Percentiles rank a stretch among this genome's conserved stretches.
phyloP scores from a whole-genome alignment of 2,113 vertebrate species.

The Xenopus borealis region DNA sequence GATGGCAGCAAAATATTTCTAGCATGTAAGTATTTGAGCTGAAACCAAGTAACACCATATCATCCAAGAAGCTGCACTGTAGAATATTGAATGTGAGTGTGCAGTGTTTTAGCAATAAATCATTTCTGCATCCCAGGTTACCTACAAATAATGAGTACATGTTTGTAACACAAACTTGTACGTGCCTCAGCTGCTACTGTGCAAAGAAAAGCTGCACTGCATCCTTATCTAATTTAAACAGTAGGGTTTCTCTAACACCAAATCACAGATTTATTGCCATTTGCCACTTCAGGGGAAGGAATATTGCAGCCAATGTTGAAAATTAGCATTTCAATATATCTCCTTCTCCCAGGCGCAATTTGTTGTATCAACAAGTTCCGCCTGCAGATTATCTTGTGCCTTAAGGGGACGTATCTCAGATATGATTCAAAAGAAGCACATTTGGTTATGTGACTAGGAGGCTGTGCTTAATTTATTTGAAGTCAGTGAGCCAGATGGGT shows the following conservation, averaged over 20 bases:
- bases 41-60: slow-evolving; percentile 33
- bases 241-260: slow-evolving; percentile 16
- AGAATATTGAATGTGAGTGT: slow-evolving; percentile 21
- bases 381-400: slow-evolving; percentile 41
- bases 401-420: slow-evolving; percentile 37
- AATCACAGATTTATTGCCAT: slow-evolving; percentile 36
- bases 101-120: slow-evolving; percentile 36
- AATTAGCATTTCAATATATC: slow-evolving; percentile 44
- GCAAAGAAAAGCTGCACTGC: background rate
- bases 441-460: slow-evolving; percentile 36
- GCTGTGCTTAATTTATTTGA: slow-evolving; percentile 44
- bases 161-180: slow-evolving; percentile 27
- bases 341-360: slow-evolving; percentile 43
- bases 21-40: slow-evolving; percentile 41
- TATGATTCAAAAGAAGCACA: slow-evolving; percentile 44
- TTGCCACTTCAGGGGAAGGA: slow-evolving; percentile 14
- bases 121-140: slow-evolving; percentile 22
- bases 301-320: slow-evolving; percentile 41
- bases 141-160: slow-evolving; percentile 26
- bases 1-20: slow-evolving; percentile 33
- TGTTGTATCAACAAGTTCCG: slow-evolving; percentile 45
- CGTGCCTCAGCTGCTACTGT: background rate
- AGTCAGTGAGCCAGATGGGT: slow-evolving; percentile 42
- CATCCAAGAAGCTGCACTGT: slow-evolving; percentile 22
- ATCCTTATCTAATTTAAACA: slow-evolving; percentile 41